Evolutionary conservation across 2,113 vertebrate species (phyloP), one percentile per base, ranked within the genome.

Genomic region (Otocyon megalotis): DNA sequence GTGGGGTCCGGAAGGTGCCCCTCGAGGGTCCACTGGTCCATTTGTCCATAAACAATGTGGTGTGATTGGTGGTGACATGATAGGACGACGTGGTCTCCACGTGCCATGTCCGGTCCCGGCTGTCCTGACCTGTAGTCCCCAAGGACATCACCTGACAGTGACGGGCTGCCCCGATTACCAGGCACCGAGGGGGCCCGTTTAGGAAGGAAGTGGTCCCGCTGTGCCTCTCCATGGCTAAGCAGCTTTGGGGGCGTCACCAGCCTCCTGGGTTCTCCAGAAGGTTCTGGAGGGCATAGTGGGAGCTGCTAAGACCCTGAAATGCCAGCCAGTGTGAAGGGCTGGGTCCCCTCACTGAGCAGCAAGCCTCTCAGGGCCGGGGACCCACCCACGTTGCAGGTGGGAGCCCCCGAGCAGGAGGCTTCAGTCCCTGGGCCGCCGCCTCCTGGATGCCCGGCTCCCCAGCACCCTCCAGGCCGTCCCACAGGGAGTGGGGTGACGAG

Each of bases 171-270:
- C 60, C 8, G 7, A 37, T 56, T 35, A 8, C 62, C 56, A 35
- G 20, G 3, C 43, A 0, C 1, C 5, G 26, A 8, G 4, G 17
- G 16, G 58, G 32, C 20, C 60, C 20, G 10, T 0, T 26, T 24
- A 26, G 5, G 12, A 26, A 32, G 37, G 12, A 6, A 37, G 30
- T 0, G 8, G n/a, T 30, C 62, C 16, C 9, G 2, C 1, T 0
- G 2, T 7, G 9, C 5, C 60, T 13, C 37, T 50, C 53, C 16
- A 5, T 0, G 7, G 35, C 6, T 16, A 3, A 53, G 6, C 0
- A 1, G 30, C 11, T 14, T 67, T 43, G 58, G 58, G 74, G 85
- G 60, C 4, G 2, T 30, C 17, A 0, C n/a, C n/a, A 56, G 17
- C 16, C 43, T 37, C 35, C 19, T 58, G 1, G 1, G 10, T 22